Base-by-base conservation (phyloP, 2,888 invertebrate species). In the Drosophila nigricruria region DNA sequence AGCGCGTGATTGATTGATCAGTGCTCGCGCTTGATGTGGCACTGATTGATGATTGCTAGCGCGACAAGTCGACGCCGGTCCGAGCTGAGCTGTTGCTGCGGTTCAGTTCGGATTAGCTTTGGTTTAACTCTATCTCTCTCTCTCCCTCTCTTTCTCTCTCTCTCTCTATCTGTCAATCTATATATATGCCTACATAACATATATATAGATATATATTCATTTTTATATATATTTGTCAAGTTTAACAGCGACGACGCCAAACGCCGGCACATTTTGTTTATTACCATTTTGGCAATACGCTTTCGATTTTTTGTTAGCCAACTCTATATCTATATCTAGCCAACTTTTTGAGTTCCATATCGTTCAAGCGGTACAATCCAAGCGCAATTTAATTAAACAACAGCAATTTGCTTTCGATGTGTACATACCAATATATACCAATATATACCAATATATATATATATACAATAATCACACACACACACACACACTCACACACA, bases 221-320 rank as follows among this genome's bases (percentile, higher is more conserved):
- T 73, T 73, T 70, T 50, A 50, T 32, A 20, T 32, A 32, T 32
- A 20, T 73, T 60, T 84, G 84, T 84, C 88, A 81, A 85, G 84
- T 88, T 85, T 82, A 85, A 88, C 84, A 85, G 84, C 84, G 84
- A 85, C 84, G 84, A 85, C 84, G 84, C 84, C 84, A 85, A 85
- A 85, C 84, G 84, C 84, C 84, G 84, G 84, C 84, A 85, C 84
- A 85, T 85, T 85, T 85, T 85, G 84, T 85, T 85, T 87, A 79
- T 59, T 74, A 74, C 78, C 74, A 77, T 72, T 79, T 85, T 88
- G 84, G 82, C 84, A 88, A 88, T 75, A 82, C 73, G 80, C 81
- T 82, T 86, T 74, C 85, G 82, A 79, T 88, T 88, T 85, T 85
- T 88, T 77, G 84, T 83, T 83, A 81, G 83, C 87, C 77, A 82